Base-by-base conservation (phyloP, 2,797 vertebrate genomes). In the Sebastes minor region DNA sequence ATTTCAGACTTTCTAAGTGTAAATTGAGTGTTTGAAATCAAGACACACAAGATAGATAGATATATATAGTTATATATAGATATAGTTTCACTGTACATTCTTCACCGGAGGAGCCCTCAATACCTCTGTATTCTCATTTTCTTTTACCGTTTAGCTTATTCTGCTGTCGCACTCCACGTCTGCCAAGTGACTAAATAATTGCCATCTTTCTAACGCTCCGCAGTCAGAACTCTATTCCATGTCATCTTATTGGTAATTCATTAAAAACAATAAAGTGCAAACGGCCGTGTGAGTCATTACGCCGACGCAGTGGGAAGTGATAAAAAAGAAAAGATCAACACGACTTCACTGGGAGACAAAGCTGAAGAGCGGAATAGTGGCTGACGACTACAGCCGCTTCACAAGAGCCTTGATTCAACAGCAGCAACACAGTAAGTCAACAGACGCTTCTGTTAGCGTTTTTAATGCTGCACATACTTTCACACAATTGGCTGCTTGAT, bases 271-370 rank as follows among this genome's bases (percentile, higher is more conserved):
- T 33, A 23, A 49, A 64, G 76, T 6, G 63, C 38, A 59, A 46
- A 67, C 30, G 6, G 5, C 64, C 7, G 0, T 55, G 33, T 22
- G 71, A 66, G 80, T 78, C 68, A 76, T 46, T 49, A 49, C 5
- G 61, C 22, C 69, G 67, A 49, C 38, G 32, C 23, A 73, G 70
- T 33, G 25, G 63, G 74, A 76, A 18, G 27, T 12, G 71, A 75
- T 73, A 8, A 53, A 60, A 46, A n/a, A n/a, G 55, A 46, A 49
- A 72, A 63, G 71, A 83, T 78, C 71, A 80, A 72, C 67, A 46
- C 25, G 18, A 12, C 57, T 61, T 79, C 27, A 61, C 67, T 38
- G 52, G 38, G 60, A 78, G 79, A 69, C 67, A 60, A 76, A 63
- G 62, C 49, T 30, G 59, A 6, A 12, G 23, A 28, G 72, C 1